These are phyloP conservation scores for Laupala kohalensis DNA, from an alignment of 1,140 invertebrate species.

Conservation along the genomic window DNA sequence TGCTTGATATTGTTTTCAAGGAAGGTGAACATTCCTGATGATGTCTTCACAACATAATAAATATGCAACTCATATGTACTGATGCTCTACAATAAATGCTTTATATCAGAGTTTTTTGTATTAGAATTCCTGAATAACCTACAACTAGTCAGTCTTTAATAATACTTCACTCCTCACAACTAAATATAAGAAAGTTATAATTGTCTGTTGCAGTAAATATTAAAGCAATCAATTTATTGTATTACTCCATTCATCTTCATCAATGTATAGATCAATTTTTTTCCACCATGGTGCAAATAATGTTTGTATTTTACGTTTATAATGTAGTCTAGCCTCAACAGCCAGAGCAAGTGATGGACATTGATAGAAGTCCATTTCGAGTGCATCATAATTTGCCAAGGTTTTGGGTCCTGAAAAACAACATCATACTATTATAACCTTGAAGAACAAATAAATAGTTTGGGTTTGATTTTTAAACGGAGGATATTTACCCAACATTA, in stretches of 20 bases:
- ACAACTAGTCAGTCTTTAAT: too few species aligned
- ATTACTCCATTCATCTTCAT: not conserved
- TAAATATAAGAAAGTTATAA: too few species aligned
- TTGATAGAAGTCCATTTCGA: not conserved
- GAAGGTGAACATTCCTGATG: too few species aligned
- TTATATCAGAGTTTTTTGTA: too few species aligned
- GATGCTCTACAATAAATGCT: not conserved
- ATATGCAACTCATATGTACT: not conserved
- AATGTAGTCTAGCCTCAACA: not conserved
- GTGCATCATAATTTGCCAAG: not conserved
- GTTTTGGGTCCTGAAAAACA: not conserved
- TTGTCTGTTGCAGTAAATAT: too few species aligned
- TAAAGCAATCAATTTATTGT: too few species aligned
- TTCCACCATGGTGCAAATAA: not conserved
- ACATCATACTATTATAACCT: too few species aligned
- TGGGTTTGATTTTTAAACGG: not conserved
- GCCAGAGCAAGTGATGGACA: not conserved
- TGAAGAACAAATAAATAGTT: not conserved
- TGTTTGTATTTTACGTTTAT: not conserved
- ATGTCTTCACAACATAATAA: too few species aligned
- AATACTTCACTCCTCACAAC: too few species aligned
- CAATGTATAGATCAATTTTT: not conserved
- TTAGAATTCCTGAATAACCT: too few species aligned
- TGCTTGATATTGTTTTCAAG: too few species aligned
- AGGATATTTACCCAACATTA: not conserved